Evolutionary conservation across 2,888 invertebrate genomes (phyloP).

Genomic region (Sceliomorpha sp.): DNA sequence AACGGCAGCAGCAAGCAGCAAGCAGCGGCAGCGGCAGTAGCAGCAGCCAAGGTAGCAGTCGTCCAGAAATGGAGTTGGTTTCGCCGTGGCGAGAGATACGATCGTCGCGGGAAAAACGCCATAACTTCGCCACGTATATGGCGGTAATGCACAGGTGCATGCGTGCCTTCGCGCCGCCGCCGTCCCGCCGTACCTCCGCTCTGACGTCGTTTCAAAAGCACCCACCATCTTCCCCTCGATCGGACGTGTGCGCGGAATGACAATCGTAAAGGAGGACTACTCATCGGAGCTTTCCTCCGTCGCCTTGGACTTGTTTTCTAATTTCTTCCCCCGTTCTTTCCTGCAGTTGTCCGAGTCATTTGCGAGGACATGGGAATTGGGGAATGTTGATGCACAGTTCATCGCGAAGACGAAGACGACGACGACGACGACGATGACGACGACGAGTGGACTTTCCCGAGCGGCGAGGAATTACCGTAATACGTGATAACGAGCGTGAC

Average conservation of each 20-base stretch:
- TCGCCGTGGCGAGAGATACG: slow-evolving; percentile 74
- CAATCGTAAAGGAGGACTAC: neutral
- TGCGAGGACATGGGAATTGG: no score
- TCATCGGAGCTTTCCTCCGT: neutral
- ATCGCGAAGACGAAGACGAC: no score
- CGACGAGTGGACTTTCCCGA: slow-evolving; percentile 36
- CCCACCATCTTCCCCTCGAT: slow-evolving; percentile 15
- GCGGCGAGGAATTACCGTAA: slow-evolving; percentile 42
- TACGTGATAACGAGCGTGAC: slow-evolving; percentile 50
- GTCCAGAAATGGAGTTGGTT: slow-evolving; percentile 78
- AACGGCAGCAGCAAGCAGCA: no score
- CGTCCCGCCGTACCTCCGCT: slow-evolving; percentile 31
- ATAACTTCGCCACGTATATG: slow-evolving; percentile 78
- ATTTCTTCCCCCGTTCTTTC: no score
- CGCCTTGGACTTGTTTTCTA: slow-evolving; percentile 4
- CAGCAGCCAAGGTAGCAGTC: slow-evolving; percentile 36
- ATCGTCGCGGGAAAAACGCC: slow-evolving; percentile 78
- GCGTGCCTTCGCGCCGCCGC: slow-evolving; percentile 63
- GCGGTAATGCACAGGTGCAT: slow-evolving; percentile 79
- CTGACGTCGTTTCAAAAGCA: slow-evolving; percentile 25
- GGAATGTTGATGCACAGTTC: no score
- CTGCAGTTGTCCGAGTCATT: no score
- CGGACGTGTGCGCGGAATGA: neutral
- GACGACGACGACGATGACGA: no score
- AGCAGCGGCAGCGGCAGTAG: no score